Evolutionary conservation across 2,113 vertebrate species (phyloP), one percentile per base, ranked within the genome.

Genomic region (Phalacrocorax aristotelis): DNA sequence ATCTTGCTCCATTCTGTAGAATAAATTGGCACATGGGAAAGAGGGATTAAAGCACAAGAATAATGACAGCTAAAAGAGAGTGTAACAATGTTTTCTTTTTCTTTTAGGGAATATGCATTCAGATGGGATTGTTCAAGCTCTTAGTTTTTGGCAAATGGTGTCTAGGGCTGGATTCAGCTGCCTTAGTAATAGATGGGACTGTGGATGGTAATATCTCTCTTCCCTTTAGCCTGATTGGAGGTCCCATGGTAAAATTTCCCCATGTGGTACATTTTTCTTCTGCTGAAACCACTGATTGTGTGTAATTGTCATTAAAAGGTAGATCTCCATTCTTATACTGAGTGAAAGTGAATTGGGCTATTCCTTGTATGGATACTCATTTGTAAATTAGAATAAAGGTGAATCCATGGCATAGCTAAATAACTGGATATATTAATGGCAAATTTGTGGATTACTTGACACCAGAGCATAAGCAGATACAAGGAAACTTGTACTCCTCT

Each of bases 51-150:
- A 15, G 11, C 4, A 0, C 16, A 18, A 34, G 10, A 40, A 57
- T 11, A 51, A 27, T 12, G 18, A 36, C 26, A 54, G 23, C 42
- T 48, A 38, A 70, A 89, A 79, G 29, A 13, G 11, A 22, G 10
- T 7, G 6, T 48, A 42, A 38, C 15, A 6, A 5, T 18, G 79
- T 83, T 85, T 86, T 58, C 23, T n/a, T 11, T 10, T 4, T 10
- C 1, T 18, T 8, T 40, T 22, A 2, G 10, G 0, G 1, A 62
- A 76, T 36, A 11, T 32, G 5, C 4, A 4, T 32, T 61, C 51
- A 82, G 11, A 17, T 54, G 27, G 14, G 10, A 15, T 75, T 79
- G 13, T 49, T 76, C 48, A 51, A 55, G 34, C 19, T 81, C 69
- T 83, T 27, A 12, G 12, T 9, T 81, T 78, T 69, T 48, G 18